Conservation (phyloP, 2,888 invertebrate species). For the Biston betularia region DNA sequence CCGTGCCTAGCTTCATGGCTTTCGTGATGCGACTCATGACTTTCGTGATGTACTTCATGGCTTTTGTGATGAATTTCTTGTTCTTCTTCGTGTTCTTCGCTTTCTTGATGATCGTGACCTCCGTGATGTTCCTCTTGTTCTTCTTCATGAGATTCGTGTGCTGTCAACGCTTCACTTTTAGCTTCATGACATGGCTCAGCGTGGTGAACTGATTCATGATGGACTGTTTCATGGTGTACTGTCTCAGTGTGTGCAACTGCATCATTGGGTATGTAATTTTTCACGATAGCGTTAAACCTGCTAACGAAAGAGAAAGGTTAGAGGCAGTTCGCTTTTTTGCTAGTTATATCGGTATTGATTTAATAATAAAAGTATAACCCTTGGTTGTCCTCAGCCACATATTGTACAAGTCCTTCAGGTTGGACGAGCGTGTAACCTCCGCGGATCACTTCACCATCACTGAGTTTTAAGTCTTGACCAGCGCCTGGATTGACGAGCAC, state of each 20-base stretch:
- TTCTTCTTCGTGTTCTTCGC: neutral
- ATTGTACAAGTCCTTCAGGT: constrained; percentile 83
- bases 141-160: constrained; percentile 24
- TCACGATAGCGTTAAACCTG: constrained; percentile 78
- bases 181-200: constrained; percentile 53
- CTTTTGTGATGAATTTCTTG: constrained; percentile 4
- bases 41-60: constrained; percentile 13
- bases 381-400: constrained; percentile 81
- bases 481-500: constrained; percentile 84
- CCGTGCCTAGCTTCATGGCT: constrained; percentile 19
- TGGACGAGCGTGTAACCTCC: constrained; percentile 84
- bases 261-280: constrained; percentile 63
- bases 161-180: constrained; percentile 62
- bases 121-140: constrained; percentile 16
- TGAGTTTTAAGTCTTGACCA: constrained; percentile 80
- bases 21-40: constrained; percentile 14
- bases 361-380: constrained; percentile 64
- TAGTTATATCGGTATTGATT: constrained; percentile 20
- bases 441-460: constrained; percentile 82
- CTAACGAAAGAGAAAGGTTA: constrained; percentile 25
- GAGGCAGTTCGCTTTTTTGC: constrained; percentile 12
- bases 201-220: constrained; percentile 18
- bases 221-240: constrained; percentile 9
- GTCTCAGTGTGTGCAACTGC: constrained; percentile 39
- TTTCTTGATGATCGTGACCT: constrained; percentile 6